A percentile compares a stretch with the other conserved stretches of the same genome.
Evolutionary conservation across 2,797 vertebrate species (phyloP).

Genomic region (Pangasius macronema): DNA sequence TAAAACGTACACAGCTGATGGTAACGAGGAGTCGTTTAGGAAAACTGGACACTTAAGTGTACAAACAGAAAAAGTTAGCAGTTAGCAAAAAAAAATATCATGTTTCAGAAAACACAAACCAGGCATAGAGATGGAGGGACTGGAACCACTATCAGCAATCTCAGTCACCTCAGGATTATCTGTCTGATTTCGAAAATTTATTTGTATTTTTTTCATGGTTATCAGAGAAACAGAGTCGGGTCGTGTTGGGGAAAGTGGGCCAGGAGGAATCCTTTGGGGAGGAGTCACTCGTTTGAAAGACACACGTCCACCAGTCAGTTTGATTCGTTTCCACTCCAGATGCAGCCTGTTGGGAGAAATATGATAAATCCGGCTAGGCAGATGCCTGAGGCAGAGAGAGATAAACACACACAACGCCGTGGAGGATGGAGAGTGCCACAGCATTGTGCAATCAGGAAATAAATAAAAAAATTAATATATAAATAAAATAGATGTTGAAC

Average conservation of each 20-base stretch:
- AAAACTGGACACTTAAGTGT: too few relatives aligned
- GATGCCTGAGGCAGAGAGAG: background rate
- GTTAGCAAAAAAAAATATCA: background rate
- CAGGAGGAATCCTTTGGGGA: background rate
- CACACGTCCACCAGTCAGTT: background rate
- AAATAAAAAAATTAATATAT: background rate
- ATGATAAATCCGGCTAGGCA: background rate
- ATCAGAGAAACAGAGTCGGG: background rate
- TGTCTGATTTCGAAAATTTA: background rate
- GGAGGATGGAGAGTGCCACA: background rate
- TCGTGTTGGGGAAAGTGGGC: background rate
- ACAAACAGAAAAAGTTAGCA: too few relatives aligned
- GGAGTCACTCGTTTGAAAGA: background rate
- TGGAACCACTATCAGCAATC: background rate
- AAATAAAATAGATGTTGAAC: background rate
- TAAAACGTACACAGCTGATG: background rate
- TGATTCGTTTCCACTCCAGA: background rate
- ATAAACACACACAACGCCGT: background rate
- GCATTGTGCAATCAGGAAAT: background rate
- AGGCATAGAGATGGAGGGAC: background rate
- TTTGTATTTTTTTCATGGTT: background rate
- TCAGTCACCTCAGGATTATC: background rate
- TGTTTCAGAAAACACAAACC: background rate
- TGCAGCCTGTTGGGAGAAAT: background rate
- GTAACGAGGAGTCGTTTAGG: background rate